Conservation (phyloP, 2,113 vertebrate species). For the Etheostoma cragini region DNA sequence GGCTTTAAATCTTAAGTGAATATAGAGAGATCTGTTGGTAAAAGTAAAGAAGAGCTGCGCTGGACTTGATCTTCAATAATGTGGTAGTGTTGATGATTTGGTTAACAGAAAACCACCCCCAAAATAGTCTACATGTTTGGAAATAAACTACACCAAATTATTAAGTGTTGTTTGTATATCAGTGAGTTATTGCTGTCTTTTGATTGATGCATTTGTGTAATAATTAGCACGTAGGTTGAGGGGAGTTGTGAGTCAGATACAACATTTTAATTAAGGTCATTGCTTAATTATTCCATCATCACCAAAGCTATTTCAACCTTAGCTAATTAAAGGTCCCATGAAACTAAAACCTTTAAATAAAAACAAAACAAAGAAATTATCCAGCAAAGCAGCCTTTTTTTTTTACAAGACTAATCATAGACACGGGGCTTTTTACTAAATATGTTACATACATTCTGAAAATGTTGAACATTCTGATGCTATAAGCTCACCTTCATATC, state of each 20-base stretch:
- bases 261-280: background rate
- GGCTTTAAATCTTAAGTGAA: background rate
- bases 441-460: no score
- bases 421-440: no score
- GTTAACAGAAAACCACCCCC: background rate
- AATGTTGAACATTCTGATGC: no score
- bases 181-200: background rate
- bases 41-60: constrained; percentile 1
- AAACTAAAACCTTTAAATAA: background rate
- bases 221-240: background rate
- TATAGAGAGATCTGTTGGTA: constrained; percentile 6
- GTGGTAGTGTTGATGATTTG: background rate
- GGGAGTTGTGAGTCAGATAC: background rate
- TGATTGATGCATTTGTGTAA: background rate
- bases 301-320: background rate
- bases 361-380: no score
- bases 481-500: no score
- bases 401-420: no score
- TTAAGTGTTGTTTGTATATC: background rate
- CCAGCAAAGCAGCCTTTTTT: no score
- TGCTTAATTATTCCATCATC: background rate
- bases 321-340: background rate
- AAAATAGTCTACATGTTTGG: constrained; percentile 2
- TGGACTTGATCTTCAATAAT: background rate
- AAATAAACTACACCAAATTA: constrained; percentile 12